Conservation (phyloP, 2,888 invertebrate genomes). For the Bembecia ichneumoniformis region DNA sequence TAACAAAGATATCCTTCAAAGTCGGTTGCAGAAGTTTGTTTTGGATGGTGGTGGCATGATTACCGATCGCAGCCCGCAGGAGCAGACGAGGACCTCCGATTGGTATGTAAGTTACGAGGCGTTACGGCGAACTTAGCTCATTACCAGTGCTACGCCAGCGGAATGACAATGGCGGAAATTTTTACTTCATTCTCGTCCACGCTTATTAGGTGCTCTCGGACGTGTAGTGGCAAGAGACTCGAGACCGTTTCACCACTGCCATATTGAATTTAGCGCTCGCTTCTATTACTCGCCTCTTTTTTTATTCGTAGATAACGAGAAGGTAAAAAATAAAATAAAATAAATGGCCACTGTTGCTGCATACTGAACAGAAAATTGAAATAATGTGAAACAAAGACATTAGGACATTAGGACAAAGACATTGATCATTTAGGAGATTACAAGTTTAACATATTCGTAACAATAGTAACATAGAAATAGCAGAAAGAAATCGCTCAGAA, state of each 20-base stretch:
- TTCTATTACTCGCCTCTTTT: conserved; percentile 12
- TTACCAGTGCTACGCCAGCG: conserved; percentile 52
- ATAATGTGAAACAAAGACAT: too few species aligned
- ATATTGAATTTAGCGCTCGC: conserved; percentile 33
- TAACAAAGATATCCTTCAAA: neutral
- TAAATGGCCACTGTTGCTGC: too few species aligned
- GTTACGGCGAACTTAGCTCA: conserved; percentile 70
- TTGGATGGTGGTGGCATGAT: conserved; percentile 25
- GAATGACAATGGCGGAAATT: conserved; percentile 65
- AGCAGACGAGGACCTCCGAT: conserved; percentile 38
- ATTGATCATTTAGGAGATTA: too few species aligned
- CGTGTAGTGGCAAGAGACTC: conserved; percentile 39
- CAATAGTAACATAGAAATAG: too few species aligned
- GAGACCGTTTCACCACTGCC: conserved; percentile 30
- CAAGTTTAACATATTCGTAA: too few species aligned
- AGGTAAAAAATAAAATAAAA: neutral
- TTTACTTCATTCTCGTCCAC: conserved; percentile 55
- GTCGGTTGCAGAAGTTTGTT: conserved; percentile 8
- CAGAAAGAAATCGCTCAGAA: too few species aligned
- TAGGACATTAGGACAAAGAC: too few species aligned
- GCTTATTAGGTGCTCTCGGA: conserved; percentile 20
- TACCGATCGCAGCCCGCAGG: conserved; percentile 34
- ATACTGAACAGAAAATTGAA: too few species aligned
- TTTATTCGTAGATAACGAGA: neutral
- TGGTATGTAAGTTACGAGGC: conserved; percentile 69